Evolutionary conservation across 2,888 invertebrate genomes (phyloP).

Genomic region (Acrobeloides nanus): DNA sequence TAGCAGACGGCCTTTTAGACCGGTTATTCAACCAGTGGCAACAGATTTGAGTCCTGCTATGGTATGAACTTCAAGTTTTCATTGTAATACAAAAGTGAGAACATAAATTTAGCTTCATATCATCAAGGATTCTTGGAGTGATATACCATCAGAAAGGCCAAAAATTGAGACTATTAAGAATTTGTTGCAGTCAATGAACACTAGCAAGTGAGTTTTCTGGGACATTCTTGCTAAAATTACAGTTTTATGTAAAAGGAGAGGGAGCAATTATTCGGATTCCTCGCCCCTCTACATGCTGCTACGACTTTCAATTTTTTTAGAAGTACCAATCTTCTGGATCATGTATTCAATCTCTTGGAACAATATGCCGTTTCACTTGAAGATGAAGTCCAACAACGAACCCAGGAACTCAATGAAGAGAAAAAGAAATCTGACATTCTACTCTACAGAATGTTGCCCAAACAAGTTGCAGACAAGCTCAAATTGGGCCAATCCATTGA

Average conservation of each 20-base stretch:
- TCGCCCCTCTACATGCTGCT: too few species aligned
- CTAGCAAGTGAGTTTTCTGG: too few species aligned
- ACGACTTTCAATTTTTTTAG: too few species aligned
- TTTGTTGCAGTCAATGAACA: constrained; percentile 42
- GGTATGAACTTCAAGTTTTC: constrained; percentile 15
- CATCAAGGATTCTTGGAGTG: constrained; percentile 47
- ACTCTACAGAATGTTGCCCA: constrained; percentile 44
- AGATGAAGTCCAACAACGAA: constrained; percentile 33
- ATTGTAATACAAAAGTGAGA: neutral
- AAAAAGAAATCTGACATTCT: constrained; percentile 46
- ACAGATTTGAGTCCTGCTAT: constrained; percentile 39
- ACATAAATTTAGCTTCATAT: constrained; percentile 31
- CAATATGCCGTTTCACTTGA: constrained; percentile 44
- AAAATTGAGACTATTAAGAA: constrained; percentile 35
- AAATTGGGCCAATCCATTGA: constrained; percentile 46
- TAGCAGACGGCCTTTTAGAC: constrained; percentile 17
- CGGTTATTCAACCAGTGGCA: constrained; percentile 18
- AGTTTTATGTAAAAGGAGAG: too few species aligned
- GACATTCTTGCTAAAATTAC: too few species aligned
- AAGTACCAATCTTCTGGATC: constrained; percentile 48
- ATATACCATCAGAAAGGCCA: constrained; percentile 38
- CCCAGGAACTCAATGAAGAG: constrained; percentile 41
- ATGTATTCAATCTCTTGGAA: constrained; percentile 47
- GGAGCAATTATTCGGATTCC: too few species aligned
- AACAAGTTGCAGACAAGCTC: constrained; percentile 47